Evolutionary conservation across 1,140 invertebrate species (phyloP).

Genomic region (Drosophila tani): DNA sequence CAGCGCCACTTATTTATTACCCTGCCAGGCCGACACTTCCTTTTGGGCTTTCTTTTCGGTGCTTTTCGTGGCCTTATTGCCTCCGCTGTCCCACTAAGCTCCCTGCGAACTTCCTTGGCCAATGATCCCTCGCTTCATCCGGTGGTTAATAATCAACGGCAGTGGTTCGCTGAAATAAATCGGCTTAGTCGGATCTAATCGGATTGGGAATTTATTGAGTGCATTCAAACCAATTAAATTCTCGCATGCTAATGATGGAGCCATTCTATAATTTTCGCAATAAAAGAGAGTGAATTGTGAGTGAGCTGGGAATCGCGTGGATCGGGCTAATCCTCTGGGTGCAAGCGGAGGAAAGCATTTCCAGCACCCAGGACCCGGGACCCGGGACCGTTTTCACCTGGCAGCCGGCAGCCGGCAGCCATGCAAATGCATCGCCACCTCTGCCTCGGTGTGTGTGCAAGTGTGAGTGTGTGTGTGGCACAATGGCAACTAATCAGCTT

Average conservation of each 20-base stretch:
- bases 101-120: constrained; percentile 21
- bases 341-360: constrained; percentile 28
- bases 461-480: constrained; percentile 17
- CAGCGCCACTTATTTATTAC: constrained; percentile 72
- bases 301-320: constrained; percentile 24
- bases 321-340: constrained; percentile 27
- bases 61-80: constrained; percentile 14
- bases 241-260: constrained; percentile 29
- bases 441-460: not conserved
- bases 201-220: constrained; percentile 37
- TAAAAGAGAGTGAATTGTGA: constrained; percentile 20
- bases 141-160: constrained; percentile 20
- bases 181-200: constrained; percentile 9
- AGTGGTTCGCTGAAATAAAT: constrained; percentile 8
- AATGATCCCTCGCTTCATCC: constrained; percentile 19
- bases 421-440: constrained; percentile 21
- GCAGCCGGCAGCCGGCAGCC: not conserved
- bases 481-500: constrained; percentile 76
- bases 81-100: constrained; percentile 9
- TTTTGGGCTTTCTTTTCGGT: constrained; percentile 19
- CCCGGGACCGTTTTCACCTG: constrained; percentile 11
- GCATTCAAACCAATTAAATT: constrained; percentile 24
- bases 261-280: constrained; percentile 17
- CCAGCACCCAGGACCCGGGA: constrained; percentile 10
- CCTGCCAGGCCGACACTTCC: constrained; percentile 31